phyloP scores from a whole-genome alignment of 2,113 vertebrate species.

The Panthera leo region DNA sequence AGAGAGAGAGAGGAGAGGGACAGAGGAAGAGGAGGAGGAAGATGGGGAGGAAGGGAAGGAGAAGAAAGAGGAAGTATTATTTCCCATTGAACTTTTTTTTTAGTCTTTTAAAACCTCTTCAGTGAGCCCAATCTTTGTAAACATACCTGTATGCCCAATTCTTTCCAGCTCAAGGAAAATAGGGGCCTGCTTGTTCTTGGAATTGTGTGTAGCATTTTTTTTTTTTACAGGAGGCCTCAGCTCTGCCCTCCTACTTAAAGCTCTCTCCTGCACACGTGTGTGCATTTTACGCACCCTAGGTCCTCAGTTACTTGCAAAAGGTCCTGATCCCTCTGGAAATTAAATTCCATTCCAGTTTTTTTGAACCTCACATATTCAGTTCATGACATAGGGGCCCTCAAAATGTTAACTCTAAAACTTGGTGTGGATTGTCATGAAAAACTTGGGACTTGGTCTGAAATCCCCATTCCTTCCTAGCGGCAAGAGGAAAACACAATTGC shows the following conservation, averaged over 20 bases:
- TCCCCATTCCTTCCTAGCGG: conserved; percentile 50
- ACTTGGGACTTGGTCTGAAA: conserved; percentile 68
- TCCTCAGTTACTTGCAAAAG: neutral
- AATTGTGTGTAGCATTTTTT: conserved; percentile 43
- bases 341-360: conserved; percentile 81
- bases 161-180: neutral
- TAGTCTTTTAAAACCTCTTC: conserved; percentile 15
- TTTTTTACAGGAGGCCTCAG: conserved; percentile 7
- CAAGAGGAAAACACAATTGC: neutral
- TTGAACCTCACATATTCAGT: conserved; percentile 82
- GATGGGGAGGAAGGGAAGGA: rapidly evolving
- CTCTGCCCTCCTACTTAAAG: neutral
- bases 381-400: conserved; percentile 81
- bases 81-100: neutral
- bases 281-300: neutral
- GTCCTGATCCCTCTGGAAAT: conserved; percentile 63
- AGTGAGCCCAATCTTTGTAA: conserved; percentile 11
- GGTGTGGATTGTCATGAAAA: conserved; percentile 77
- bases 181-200: conserved; percentile 38
- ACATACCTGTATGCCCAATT: neutral
- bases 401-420: conserved; percentile 78
- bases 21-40: neutral
- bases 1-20: too few species aligned
- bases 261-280: neutral
- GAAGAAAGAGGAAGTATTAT: neutral